Evolutionary conservation across 2,113 vertebrate genomes (phyloP).

Genomic region (Tor tambroides): DNA sequence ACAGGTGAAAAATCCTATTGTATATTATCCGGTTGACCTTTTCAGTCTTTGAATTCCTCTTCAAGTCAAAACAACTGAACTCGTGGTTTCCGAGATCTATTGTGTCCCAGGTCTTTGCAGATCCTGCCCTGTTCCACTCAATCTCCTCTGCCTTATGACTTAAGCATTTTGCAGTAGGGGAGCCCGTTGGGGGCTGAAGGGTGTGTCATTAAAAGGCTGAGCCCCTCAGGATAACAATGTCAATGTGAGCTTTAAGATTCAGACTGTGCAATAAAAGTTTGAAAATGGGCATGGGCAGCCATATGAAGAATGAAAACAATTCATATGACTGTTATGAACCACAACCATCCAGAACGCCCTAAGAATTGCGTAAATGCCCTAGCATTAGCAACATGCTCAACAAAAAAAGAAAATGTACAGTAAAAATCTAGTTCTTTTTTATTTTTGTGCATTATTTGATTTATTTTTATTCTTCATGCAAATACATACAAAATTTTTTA

Average conservation of each 20-base stretch:
- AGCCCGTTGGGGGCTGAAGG: not conserved
- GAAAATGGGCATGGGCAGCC: not conserved
- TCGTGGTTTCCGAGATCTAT: not conserved
- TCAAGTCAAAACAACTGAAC: not conserved
- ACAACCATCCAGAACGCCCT: not conserved
- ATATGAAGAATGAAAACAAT: not conserved
- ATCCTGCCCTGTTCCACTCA: constrained; percentile 17
- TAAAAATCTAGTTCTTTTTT: not conserved
- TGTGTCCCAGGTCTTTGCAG: not conserved
- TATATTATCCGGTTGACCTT: constrained; percentile 28
- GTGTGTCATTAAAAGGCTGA: constrained; percentile 4
- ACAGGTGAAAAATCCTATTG: constrained; percentile 25
- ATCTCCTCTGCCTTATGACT: not conserved
- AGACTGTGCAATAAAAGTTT: not conserved
- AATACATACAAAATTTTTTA: not conserved
- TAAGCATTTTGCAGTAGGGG: not conserved
- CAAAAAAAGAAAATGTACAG: not conserved
- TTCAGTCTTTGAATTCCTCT: not conserved
- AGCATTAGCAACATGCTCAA: too few species aligned
- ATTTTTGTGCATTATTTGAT: not conserved
- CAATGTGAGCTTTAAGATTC: not conserved
- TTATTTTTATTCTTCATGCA: not conserved
- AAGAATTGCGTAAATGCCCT: too few species aligned
- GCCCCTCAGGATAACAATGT: not conserved
- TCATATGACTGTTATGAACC: not conserved